Evolutionary conservation across 2,113 vertebrate genomes (phyloP).

Genomic region (Vulpes vulpes): DNA sequence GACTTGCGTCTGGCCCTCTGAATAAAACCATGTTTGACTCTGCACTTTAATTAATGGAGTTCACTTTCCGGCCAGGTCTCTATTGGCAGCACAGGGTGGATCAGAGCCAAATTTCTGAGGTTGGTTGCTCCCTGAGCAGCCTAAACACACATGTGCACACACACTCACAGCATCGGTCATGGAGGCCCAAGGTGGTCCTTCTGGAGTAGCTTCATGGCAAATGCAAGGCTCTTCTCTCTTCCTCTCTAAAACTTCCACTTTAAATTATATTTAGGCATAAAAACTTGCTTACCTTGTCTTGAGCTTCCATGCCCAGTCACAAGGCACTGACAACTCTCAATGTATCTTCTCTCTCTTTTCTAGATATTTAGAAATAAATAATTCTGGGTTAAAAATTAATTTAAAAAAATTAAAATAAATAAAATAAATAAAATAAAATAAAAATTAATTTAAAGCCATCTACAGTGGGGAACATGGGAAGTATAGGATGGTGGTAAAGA

Average conservation of each 20-base stretch:
- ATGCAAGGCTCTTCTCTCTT: not conserved
- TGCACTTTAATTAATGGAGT: conserved; percentile 67
- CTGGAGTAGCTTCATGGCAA: not conserved
- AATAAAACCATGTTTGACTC: conserved; percentile 68
- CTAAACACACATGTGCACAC: not conserved
- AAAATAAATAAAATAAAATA: not conserved
- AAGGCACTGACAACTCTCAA: not conserved
- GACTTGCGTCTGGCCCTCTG: conserved; percentile 44
- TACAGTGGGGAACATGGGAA: not conserved
- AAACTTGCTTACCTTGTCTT: not conserved
- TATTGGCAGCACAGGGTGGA: conserved; percentile 40
- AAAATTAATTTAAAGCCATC: not conserved
- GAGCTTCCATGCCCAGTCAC: not conserved
- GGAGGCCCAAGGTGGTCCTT: not conserved
- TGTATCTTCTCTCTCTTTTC: not conserved
- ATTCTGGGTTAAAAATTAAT: not conserved
- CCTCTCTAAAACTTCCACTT: not conserved
- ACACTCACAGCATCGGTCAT: not conserved
- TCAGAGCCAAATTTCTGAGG: conserved; percentile 61
- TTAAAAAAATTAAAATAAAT: not conserved
- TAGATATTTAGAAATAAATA: not conserved
- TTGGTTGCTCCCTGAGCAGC: not conserved
- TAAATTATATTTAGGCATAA: not conserved
- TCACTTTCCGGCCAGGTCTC: conserved; percentile 66
- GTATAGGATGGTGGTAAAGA: not conserved